Conservation (phyloP, 2,113 vertebrate genomes). For the Nanger granti region DNA sequence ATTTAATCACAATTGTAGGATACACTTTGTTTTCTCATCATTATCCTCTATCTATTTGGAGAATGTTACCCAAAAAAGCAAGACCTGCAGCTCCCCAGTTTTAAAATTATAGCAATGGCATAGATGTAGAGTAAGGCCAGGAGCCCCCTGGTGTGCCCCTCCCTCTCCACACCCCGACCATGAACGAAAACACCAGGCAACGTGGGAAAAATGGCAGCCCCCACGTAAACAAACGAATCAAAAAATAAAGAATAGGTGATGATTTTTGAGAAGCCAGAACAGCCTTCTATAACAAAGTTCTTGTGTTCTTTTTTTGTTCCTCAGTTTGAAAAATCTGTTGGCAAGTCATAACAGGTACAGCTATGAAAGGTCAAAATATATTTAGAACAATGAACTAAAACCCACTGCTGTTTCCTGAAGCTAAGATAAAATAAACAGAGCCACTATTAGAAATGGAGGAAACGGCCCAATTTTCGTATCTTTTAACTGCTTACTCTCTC, state of each 20-base stretch:
- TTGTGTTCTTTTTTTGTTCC: neutral
- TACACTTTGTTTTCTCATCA: neutral
- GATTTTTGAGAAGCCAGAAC: constrained; percentile 9
- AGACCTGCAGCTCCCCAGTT: neutral
- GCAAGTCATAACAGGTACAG: constrained; percentile 41
- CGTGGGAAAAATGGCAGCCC: neutral
- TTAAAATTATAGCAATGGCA: neutral
- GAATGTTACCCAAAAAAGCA: neutral
- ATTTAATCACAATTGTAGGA: neutral
- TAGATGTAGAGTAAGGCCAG: neutral
- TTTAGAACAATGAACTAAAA: constrained; percentile 58
- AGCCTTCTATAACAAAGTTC: neutral
- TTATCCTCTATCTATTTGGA: neutral
- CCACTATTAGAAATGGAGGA: constrained; percentile 18
- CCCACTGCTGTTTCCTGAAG: constrained; percentile 48
- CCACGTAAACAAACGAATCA: neutral
- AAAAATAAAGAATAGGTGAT: neutral
- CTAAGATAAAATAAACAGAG: constrained; percentile 42
- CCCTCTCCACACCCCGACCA: neutral
- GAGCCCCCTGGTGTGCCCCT: neutral
- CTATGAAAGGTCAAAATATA: constrained; percentile 59
- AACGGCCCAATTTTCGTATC: neutral
- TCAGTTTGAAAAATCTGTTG: constrained; percentile 43
- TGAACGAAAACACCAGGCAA: neutral
- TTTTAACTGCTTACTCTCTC: neutral